A percentile compares a stretch with the other conserved stretches of the same genome.
phyloP scores from a whole-genome alignment of 2,797 vertebrate genomes.

The Malurus splendens region DNA sequence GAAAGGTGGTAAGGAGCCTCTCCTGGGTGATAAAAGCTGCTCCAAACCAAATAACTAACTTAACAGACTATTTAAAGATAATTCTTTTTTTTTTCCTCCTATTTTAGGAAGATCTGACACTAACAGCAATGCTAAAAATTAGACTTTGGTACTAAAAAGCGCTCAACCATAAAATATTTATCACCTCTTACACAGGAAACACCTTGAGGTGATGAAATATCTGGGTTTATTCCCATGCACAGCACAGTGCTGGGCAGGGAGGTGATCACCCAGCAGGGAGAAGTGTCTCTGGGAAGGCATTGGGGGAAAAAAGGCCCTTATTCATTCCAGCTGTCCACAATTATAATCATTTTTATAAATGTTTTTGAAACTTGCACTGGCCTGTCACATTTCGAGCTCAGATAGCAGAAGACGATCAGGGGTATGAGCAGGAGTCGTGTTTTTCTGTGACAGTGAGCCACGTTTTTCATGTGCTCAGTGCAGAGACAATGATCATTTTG shows the following conservation, averaged over 20 bases:
- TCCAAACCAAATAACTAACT: neutral
- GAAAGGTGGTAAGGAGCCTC: neutral
- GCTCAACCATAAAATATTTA: neutral
- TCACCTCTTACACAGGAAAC: neutral
- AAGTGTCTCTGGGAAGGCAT: neutral
- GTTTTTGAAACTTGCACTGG: slow-evolving; percentile 2
- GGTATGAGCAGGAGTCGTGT: neutral
- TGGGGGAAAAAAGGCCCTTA: neutral
- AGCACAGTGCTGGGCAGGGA: neutral
- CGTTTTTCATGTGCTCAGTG: neutral
- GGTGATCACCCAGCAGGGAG: slow-evolving; percentile 25
- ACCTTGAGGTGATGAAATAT: slow-evolving; percentile 4
- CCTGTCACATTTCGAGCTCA: neutral
- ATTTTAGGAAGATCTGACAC: neutral
- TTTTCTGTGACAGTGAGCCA: slow-evolving; percentile 2
- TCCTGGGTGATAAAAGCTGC: neutral
- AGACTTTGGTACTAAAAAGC: neutral
- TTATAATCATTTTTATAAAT: slow-evolving; percentile 30
- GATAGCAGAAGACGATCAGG: neutral
- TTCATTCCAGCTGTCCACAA: slow-evolving; percentile 36
- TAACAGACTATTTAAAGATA: neutral
- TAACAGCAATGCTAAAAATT: slow-evolving; percentile 3
- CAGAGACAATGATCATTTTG: slow-evolving; percentile 30
- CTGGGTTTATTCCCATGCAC: neutral
- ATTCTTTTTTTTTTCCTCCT: neutral